Base-by-base conservation (phyloP, 2,888 invertebrate species). In the Embidobia sp. region DNA sequence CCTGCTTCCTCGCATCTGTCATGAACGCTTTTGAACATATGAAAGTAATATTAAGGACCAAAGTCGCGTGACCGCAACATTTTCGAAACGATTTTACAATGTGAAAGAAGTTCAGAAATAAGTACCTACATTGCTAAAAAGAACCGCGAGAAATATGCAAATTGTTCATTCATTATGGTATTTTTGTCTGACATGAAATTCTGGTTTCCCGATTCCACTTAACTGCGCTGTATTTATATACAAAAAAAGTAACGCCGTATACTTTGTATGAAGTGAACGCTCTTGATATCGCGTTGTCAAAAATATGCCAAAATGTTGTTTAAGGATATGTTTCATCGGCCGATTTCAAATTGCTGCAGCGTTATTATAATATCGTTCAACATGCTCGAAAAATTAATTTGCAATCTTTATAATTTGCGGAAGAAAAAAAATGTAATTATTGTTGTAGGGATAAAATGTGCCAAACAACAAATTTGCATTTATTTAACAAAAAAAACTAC, bases 21-120 rank as follows among this genome's bases (percentile, higher is more conserved):
- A 73, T 73, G 77, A 67, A 63, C 66, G 33, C 42, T 57, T 61
- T 77, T 33, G 44, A 72, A 67, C 59, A 53, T 75, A 75, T 75
- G 61, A 75, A 75, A 55, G 74, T 75, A 67, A 75, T 75, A 67
- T 75, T 76, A 40, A 63, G 77, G 77, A 63, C 73, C 77, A 57
- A 69, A 72, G 67, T 77, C 77, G 77, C 77, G 73, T 77, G 77
- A 77, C 77, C 67, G 63, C 61, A 77, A 73, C 77, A 77, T 77
- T 77, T 77, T 77, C 49, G 57, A 63, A 77, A 35, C 51, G 57
- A 59, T 67, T 69, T 73, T 73, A 77, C 77, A 77, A 53, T 77
- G 77, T 77, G 73, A 19, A 64, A 75, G 75, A 69, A 67, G 75
- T 51, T 48, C 49, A 69, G 51, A 69, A 76, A 76, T 76, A 64